Conservation (phyloP, 2,797 vertebrate species). For the Pangasius macronema region DNA sequence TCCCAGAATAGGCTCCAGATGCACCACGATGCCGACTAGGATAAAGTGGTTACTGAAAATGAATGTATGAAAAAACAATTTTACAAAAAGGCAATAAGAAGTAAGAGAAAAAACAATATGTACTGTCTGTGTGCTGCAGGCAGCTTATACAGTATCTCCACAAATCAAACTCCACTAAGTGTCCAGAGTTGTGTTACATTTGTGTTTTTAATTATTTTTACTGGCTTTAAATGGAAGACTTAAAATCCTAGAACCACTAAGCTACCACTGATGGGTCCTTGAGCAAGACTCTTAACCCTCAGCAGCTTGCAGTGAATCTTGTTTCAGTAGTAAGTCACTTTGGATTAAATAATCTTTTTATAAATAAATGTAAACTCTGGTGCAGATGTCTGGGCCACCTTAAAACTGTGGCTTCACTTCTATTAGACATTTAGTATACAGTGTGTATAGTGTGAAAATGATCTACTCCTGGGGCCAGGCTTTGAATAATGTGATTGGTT, state of each 20-base stretch:
- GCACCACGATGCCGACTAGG: background rate
- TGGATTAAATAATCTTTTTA: background rate
- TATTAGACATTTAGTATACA: background rate
- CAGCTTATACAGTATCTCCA: too few species aligned
- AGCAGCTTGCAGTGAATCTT: background rate
- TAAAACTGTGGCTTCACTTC: background rate
- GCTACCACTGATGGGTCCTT: background rate
- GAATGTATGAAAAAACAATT: background rate
- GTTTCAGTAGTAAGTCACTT: background rate
- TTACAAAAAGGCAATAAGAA: background rate
- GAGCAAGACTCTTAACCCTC: background rate
- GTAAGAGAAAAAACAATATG: background rate
- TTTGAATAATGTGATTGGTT: conserved; percentile 7
- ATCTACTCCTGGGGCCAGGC: background rate
- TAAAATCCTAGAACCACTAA: background rate
- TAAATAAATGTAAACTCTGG: background rate
- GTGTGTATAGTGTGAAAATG: background rate
- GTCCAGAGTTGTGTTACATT: background rate
- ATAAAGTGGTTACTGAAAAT: background rate
- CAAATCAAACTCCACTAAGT: background rate
- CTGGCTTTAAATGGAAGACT: background rate
- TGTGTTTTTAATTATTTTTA: background rate
- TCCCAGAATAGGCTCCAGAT: background rate
- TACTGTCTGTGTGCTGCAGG: background rate
- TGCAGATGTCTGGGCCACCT: background rate